Evolutionary conservation across 2,888 invertebrate species (phyloP).

Genomic region (Hyppa rectilinea): DNA sequence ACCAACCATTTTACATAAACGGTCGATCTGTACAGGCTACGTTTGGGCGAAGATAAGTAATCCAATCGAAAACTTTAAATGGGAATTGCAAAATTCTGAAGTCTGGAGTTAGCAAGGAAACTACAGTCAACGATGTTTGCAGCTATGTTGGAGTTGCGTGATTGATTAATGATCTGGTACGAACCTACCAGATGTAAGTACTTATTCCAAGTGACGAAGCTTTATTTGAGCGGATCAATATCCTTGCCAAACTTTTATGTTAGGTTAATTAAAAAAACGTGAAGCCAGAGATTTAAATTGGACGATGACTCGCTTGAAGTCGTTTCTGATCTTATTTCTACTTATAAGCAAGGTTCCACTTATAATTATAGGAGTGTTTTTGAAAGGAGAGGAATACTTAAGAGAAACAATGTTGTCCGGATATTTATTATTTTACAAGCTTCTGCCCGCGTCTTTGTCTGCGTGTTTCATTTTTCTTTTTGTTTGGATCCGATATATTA

Average conservation of each 20-base stretch:
- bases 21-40: conserved; percentile 34
- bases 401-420: too few species aligned
- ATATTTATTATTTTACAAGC: neutral
- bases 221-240: conserved; percentile 45
- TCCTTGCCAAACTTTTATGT: conserved; percentile 7
- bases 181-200: conserved; percentile 25
- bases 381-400: neutral
- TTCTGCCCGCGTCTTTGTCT: too few species aligned
- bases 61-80: conserved; percentile 64
- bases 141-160: conserved; percentile 55
- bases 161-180: conserved; percentile 58
- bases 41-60: conserved; percentile 59
- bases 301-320: neutral
- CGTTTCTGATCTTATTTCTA: neutral
- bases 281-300: conserved; percentile 4
- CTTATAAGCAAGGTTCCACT: neutral
- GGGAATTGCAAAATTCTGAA: conserved; percentile 61
- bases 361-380: neutral
- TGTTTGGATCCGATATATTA: too few species aligned
- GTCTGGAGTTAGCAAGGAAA: conserved; percentile 39
- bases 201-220: conserved; percentile 42
- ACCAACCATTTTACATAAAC: conserved; percentile 28
- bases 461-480: too few species aligned
- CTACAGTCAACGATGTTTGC: conserved; percentile 49
- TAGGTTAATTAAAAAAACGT: conserved; percentile 12